These are phyloP conservation scores for Saturnia pavonia DNA, from an alignment of 2,888 invertebrate genomes.

Conservation along the genomic window DNA sequence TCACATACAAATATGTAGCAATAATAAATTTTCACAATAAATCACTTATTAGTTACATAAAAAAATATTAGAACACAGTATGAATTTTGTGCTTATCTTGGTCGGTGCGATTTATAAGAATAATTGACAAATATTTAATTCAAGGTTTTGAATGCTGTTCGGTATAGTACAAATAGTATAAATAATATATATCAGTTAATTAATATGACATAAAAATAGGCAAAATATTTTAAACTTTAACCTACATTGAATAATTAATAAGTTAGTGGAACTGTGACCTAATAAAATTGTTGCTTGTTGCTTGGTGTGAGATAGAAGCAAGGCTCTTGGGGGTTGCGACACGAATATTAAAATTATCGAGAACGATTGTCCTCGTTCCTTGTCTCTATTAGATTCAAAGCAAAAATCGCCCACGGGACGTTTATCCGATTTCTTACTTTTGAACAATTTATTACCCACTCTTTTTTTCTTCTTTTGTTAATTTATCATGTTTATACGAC, in stretches of 20 bases:
- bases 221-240: background rate
- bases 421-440: slow-evolving; percentile 64
- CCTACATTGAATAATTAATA: background rate
- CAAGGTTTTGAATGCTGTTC: background rate
- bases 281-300: slow-evolving; percentile 40
- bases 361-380: slow-evolving; percentile 51
- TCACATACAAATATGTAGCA: background rate
- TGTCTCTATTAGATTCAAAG: slow-evolving; percentile 62
- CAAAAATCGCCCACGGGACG: slow-evolving; percentile 67
- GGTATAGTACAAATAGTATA: background rate
- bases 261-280: slow-evolving; percentile 40
- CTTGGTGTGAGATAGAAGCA: slow-evolving; percentile 53
- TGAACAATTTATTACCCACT: slow-evolving; percentile 53
- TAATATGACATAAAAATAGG: background rate
- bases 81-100: background rate
- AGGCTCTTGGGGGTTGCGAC: slow-evolving; percentile 51
- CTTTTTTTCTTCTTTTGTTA: slow-evolving; percentile 28
- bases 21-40: background rate
- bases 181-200: background rate
- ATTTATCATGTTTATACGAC: background rate
- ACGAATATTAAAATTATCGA: slow-evolving; percentile 75
- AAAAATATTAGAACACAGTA: background rate
- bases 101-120: background rate
- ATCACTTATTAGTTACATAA: background rate
- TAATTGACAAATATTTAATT: background rate